Evolutionary conservation across 2,797 vertebrate genomes (phyloP).

Genomic region (Cetoscarus ocellatus): DNA sequence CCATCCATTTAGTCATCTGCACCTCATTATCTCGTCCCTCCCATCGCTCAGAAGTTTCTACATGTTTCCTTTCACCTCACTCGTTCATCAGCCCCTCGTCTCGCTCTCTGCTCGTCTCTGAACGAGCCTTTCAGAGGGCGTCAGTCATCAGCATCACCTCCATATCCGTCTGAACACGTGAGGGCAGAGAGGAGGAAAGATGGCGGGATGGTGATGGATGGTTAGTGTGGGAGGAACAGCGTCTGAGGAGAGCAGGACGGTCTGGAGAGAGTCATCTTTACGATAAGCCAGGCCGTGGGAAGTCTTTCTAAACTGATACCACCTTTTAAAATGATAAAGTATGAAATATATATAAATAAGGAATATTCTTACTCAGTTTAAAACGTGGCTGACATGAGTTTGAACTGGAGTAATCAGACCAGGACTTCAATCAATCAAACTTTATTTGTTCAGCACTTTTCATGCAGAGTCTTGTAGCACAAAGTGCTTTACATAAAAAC

Average conservation of each 20-base stretch:
- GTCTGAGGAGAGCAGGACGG: slow-evolving; percentile 7
- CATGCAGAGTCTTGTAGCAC: too few species aligned
- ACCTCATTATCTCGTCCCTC: slow-evolving; percentile 59
- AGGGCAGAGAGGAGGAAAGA: slow-evolving; percentile 27
- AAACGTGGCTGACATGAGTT: too few species aligned
- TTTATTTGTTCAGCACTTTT: too few species aligned
- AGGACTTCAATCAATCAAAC: too few species aligned
- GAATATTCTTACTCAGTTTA: too few species aligned
- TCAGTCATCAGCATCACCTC: slow-evolving; percentile 70
- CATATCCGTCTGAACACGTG: slow-evolving; percentile 57
- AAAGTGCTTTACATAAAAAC: too few species aligned
- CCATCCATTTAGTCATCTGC: slow-evolving; percentile 66
- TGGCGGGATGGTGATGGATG: slow-evolving; percentile 52
- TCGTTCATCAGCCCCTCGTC: slow-evolving; percentile 3
- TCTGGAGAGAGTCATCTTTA: slow-evolving; percentile 22
- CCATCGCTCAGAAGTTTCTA: slow-evolving; percentile 30
- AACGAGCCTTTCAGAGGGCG: slow-evolving; percentile 65
- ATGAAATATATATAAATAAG: too few species aligned
- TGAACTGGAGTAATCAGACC: too few species aligned
- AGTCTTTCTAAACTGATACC: too few species aligned
- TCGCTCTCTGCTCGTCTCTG: slow-evolving; percentile 37
- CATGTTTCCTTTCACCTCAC: slow-evolving; percentile 20
- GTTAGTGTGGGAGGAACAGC: slow-evolving; percentile 35
- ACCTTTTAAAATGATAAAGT: too few species aligned
- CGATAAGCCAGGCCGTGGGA: background rate